A percentile compares a stretch with the other conserved stretches of the same genome.
These are phyloP conservation scores for Cranoglanis bouderius DNA, from an alignment of 2,113 vertebrate genomes.

Conservation along the genomic window DNA sequence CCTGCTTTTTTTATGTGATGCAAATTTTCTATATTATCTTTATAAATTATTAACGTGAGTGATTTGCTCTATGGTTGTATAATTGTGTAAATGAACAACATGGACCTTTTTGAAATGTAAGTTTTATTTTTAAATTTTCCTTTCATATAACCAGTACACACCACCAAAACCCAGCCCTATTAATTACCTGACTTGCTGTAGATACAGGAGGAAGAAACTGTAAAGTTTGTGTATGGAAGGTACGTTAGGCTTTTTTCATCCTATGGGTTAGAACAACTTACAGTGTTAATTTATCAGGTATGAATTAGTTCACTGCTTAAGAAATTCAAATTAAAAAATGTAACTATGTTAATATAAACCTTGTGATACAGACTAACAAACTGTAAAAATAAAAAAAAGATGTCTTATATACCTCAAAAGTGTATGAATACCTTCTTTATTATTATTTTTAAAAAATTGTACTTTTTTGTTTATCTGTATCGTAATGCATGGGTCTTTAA, in stretches of 20 bases:
- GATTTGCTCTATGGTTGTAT: too few species aligned
- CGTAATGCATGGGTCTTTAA: not conserved
- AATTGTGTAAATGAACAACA: too few species aligned
- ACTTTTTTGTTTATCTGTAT: not conserved
- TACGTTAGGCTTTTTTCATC: not conserved
- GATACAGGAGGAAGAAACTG: not conserved
- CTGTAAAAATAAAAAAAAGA: not conserved
- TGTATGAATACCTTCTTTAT: not conserved
- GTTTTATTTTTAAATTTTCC: not conserved
- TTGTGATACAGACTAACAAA: not conserved
- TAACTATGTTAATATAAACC: not conserved
- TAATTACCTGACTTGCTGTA: not conserved
- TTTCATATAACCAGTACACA: not conserved
- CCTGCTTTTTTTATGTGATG: slow-evolving; percentile 27
- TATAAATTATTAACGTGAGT: too few species aligned
- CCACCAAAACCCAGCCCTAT: not conserved
- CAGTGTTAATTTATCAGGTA: not conserved
- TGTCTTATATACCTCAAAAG: not conserved
- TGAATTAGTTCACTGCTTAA: not conserved
- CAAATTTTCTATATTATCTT: too few species aligned
- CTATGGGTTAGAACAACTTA: not conserved
- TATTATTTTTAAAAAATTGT: too few species aligned
- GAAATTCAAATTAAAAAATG: not conserved
- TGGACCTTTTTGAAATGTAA: too few species aligned
- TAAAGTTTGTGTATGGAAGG: not conserved